A percentile compares a stretch with the other conserved stretches of the same genome.
Evolutionary conservation across 2,113 vertebrate species (phyloP).

Genomic region (Pavo muticus): DNA sequence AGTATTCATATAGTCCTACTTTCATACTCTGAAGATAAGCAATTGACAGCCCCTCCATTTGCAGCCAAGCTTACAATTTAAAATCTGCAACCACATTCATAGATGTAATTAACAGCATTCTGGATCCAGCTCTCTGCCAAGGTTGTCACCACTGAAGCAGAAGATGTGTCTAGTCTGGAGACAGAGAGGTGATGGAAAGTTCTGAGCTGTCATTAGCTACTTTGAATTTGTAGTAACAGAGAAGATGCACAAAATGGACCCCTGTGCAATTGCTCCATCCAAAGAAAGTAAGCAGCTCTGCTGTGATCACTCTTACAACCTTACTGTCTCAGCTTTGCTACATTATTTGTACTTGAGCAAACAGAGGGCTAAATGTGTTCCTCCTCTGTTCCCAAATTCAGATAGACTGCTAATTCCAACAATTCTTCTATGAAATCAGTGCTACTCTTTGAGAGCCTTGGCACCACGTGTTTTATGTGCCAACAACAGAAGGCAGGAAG

Average conservation of each 20-base stretch:
- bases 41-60: constrained; percentile 35
- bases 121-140: background rate
- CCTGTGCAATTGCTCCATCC: background rate
- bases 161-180: background rate
- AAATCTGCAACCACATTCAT: constrained; percentile 1
- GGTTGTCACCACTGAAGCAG: background rate
- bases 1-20: constrained; percentile 27
- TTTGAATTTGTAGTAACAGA: background rate
- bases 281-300: background rate
- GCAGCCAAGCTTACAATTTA: constrained; percentile 9
- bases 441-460: background rate
- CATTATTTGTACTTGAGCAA: background rate
- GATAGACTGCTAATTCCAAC: background rate
- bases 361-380: background rate
- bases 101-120: background rate
- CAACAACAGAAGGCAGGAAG: background rate
- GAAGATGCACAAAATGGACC: background rate
- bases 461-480: background rate
- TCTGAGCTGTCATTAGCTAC: background rate
- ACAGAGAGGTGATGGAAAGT: background rate
- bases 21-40: constrained; percentile 35
- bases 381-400: background rate
- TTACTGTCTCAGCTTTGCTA: background rate
- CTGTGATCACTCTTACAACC: background rate
- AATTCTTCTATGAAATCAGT: background rate